Percentiles rank a stretch among this genome's conserved stretches.
Evolutionary conservation across 2,888 invertebrate species (phyloP).

Genomic region (Dasypolia templi): DNA sequence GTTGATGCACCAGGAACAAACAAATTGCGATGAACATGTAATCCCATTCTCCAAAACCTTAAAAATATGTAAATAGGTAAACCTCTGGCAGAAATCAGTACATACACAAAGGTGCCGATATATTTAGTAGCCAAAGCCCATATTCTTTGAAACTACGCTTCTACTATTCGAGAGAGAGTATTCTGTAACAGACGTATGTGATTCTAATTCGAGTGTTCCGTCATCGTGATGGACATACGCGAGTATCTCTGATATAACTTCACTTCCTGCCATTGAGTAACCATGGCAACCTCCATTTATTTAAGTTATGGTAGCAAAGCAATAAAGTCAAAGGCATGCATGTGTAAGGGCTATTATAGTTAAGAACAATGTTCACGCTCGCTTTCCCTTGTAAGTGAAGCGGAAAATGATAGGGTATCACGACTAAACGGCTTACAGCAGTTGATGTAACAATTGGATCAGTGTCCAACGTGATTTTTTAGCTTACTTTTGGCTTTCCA

Average conservation of each 20-base stretch:
- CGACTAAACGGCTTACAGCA: constrained; percentile 1
- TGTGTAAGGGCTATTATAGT: constrained; percentile 28
- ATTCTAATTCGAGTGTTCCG: constrained; percentile 31
- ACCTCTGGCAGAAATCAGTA: constrained; percentile 1
- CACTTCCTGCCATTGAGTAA: constrained; percentile 52
- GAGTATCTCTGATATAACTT: constrained; percentile 29
- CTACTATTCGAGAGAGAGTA: constrained; percentile 3
- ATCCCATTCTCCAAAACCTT: neutral
- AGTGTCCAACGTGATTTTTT: neutral
- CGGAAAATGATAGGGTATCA: constrained; percentile 26
- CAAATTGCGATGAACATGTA: neutral
- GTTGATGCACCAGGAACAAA: neutral
- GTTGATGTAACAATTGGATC: constrained; percentile 4
- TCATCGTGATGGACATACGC: constrained; percentile 17
- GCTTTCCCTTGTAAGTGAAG: constrained; percentile 42
- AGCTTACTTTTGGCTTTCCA: too few relatives aligned
- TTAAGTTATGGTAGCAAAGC: constrained; percentile 28
- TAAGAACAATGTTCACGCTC: constrained; percentile 37
- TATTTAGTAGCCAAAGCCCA: neutral
- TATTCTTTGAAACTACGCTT: neutral
- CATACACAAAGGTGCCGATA: neutral
- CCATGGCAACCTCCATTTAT: constrained; percentile 46
- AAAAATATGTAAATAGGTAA: neutral
- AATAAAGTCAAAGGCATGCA: constrained; percentile 33
- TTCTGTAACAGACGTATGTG: constrained; percentile 5